phyloP scores from a whole-genome alignment of 2,797 vertebrate species.

The Pogonophryne albipinna region DNA sequence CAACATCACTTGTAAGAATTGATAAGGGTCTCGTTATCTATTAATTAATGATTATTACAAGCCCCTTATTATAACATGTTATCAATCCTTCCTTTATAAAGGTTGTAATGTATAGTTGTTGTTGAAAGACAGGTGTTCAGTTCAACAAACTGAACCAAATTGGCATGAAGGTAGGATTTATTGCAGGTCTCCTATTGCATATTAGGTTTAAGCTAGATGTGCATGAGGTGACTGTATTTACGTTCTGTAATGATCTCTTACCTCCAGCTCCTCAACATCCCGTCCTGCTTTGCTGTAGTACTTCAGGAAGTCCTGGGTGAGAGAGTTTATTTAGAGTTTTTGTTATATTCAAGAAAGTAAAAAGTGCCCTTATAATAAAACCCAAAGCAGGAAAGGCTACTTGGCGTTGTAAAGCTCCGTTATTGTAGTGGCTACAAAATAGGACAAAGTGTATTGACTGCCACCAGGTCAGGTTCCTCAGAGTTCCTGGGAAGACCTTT shows the following conservation, averaged over 20 bases:
- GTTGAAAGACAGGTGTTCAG: no score
- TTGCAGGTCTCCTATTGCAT: neutral
- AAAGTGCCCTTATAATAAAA: neutral
- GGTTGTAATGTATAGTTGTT: neutral
- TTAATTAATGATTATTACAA: no score
- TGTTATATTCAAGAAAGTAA: neutral
- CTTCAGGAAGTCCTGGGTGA: slow-evolving; percentile 90
- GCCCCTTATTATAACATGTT: no score
- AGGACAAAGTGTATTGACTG: neutral
- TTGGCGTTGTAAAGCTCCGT: neutral
- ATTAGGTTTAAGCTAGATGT: neutral
- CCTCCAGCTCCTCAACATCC: slow-evolving; percentile 88
- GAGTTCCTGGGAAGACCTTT: neutral
- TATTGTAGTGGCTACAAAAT: neutral
- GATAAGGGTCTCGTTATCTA: no score
- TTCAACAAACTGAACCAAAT: neutral
- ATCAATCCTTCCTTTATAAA: neutral
- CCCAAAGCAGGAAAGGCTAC: neutral
- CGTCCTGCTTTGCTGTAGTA: slow-evolving; percentile 90
- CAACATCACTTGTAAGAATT: no score
- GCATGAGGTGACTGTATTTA: slow-evolving; percentile 3
- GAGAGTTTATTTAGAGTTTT: slow-evolving; percentile 7
- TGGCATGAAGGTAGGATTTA: neutral
- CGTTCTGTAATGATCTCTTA: slow-evolving; percentile 53
- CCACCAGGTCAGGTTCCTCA: neutral